These are phyloP conservation scores for Ctenopoma multispine DNA, from an alignment of 2,797 vertebrate species.

Conservation along the genomic window DNA sequence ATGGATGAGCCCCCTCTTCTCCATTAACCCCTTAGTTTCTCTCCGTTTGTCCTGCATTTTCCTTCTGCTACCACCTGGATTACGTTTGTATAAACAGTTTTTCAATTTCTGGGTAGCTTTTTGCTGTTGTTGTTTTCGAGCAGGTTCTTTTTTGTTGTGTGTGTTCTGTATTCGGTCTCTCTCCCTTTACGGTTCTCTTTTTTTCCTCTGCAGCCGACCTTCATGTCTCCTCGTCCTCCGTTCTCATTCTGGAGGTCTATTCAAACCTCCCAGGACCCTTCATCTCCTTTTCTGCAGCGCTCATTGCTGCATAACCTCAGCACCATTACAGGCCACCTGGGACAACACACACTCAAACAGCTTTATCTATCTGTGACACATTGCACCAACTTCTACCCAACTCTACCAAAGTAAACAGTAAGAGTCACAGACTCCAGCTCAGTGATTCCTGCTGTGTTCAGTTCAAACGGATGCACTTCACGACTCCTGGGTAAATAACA, in stretches of 20 bases:
- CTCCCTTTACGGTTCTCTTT: background rate
- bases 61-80: background rate
- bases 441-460: background rate
- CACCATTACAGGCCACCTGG: constrained; percentile 15
- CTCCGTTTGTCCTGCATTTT: background rate
- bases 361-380: background rate
- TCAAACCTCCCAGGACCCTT: constrained; percentile 4
- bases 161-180: background rate
- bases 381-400: no score
- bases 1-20: background rate
- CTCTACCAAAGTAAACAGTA: background rate
- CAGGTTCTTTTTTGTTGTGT: background rate
- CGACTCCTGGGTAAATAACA: constrained; percentile 1
- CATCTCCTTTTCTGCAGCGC: background rate
- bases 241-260: constrained; percentile 13
- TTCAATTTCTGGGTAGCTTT: no score
- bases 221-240: constrained; percentile 16
- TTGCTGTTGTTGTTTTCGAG: no score
- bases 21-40: background rate
- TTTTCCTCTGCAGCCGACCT: constrained; percentile 8
- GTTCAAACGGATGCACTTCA: background rate
- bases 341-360: constrained; percentile 7
- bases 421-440: background rate
- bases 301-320: constrained; percentile 2
- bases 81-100: no score